Base-by-base conservation (phyloP, 2,797 vertebrate species). In the Melanotaenia trifasciata region DNA sequence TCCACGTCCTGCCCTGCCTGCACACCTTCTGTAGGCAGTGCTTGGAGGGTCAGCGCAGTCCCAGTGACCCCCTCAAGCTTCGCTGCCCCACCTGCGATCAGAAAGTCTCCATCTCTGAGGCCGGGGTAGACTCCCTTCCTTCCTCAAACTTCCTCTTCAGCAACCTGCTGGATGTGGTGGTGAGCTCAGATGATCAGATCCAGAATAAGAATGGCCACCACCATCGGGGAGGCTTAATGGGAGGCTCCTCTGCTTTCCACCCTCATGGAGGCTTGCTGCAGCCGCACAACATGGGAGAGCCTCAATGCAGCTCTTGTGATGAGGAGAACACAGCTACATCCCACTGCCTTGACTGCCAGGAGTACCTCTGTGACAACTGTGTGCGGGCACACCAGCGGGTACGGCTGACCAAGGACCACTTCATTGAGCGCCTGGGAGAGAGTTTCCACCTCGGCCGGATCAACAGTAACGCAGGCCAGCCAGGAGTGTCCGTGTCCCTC, bases 331-430 rank as follows among this genome's bases (percentile, higher is more conserved):
- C 94, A 0, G 96, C 96, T 64, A 96, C 95, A 43, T 97, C 96
- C 30, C 96, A 96, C 90, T 98, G 97, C 94, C 95, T 98, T 28
- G 96, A 97, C 91, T 98, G 97, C 92, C 96, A 97, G 92, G 96
- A 97, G 80, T 96, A 96, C 89, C 95, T 98, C 88, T 97, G 97
- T 72, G 96, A 96, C 89, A 97, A 97, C 94, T 98, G 97, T 68
- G 96, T 97, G 84, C 93, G 96, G 67, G 96, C 97, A 32, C 97
- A 98, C 90, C 97, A 96, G 90, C 92, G 97, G 58, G 97, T 98
- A 79, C 93, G 96, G 66, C 95, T 98, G 84, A 98, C 97, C 89
- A 97, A 97, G 91, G 96, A 97, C 94, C 97, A 98, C 93, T 97
- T 96, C 93, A 97, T 97, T 13, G 96, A 97, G 83, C 93, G 94